Evolutionary conservation across 2,888 invertebrate species (phyloP).

Genomic region (Lathronympha strigana): DNA sequence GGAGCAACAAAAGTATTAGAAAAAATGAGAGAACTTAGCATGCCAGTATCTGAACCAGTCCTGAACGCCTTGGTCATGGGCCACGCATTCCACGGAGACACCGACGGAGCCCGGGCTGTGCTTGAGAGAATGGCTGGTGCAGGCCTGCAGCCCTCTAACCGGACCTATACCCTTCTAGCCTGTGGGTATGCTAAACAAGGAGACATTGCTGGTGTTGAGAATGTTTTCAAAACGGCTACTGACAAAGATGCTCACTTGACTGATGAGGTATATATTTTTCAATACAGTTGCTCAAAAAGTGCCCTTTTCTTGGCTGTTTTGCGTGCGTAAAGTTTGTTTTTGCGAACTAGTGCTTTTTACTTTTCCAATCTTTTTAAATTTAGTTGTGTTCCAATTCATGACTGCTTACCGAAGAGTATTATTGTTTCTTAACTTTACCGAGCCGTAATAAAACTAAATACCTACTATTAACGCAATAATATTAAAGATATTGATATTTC

Average conservation of each 20-base stretch:
- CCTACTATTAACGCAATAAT: no score
- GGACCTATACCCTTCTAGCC: slow-evolving; percentile 90
- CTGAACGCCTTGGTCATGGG: slow-evolving; percentile 94
- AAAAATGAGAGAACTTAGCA: slow-evolving; percentile 90
- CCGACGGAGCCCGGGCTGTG: slow-evolving; percentile 91
- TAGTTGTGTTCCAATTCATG: no score
- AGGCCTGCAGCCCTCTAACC: slow-evolving; percentile 89
- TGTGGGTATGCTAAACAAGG: slow-evolving; percentile 91
- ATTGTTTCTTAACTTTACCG: no score
- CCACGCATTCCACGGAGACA: slow-evolving; percentile 91
- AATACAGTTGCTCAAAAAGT: no score
- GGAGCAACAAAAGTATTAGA: slow-evolving; percentile 94
- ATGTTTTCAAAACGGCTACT: slow-evolving; percentile 85
- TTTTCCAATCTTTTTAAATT: no score
- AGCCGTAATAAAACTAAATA: no score
- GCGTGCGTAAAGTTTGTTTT: no score
- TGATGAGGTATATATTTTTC: slow-evolving; percentile 82
- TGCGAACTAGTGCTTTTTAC: no score
- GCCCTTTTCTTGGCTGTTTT: no score
- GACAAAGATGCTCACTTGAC: slow-evolving; percentile 86
- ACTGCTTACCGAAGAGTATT: no score
- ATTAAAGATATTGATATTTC: no score
- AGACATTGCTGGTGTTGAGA: slow-evolving; percentile 86
- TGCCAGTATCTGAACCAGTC: slow-evolving; percentile 92
- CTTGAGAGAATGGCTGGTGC: slow-evolving; percentile 91